These are phyloP conservation scores for Cottoperca gobio DNA, from an alignment of 2,797 vertebrate species.

Conservation along the genomic window DNA sequence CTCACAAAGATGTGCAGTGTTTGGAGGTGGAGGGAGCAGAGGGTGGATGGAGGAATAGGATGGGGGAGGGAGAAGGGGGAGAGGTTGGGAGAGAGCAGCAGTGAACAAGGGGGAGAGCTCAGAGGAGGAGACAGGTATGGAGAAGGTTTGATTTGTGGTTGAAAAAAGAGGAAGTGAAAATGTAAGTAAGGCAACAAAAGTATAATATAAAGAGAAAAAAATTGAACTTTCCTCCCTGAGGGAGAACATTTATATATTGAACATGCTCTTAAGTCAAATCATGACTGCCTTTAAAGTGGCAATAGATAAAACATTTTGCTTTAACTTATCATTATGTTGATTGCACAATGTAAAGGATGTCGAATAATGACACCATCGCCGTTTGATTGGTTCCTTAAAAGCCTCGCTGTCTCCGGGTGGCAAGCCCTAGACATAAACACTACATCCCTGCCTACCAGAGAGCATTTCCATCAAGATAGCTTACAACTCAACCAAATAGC, in stretches of 20 bases:
- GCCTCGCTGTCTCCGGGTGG: too few species aligned
- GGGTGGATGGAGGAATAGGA: slow-evolving; percentile 14
- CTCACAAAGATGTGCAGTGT: slow-evolving; percentile 81
- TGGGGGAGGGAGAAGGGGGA: slow-evolving; percentile 5
- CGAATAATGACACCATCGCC: too few species aligned
- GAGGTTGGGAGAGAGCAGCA: slow-evolving; percentile 12
- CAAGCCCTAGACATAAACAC: too few species aligned
- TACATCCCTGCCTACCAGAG: too few species aligned
- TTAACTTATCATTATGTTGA: too few species aligned
- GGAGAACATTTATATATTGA: background rate
- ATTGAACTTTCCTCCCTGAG: background rate
- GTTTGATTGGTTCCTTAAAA: too few species aligned
- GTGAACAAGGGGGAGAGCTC: background rate
- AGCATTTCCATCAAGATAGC: too few species aligned
- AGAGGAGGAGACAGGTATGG: background rate
- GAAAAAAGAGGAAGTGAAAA: background rate
- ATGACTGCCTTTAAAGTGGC: too few species aligned
- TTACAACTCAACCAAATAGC: too few species aligned
- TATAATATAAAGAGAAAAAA: background rate
- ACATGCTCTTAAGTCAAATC: background rate
- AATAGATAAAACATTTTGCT: too few species aligned
- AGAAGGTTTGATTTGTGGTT: background rate
- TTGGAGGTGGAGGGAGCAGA: slow-evolving; percentile 43
- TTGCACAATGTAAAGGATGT: too few species aligned
- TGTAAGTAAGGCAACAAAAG: background rate